Percentiles rank a stretch among this genome's conserved stretches.
These are phyloP conservation scores for Byasa hedistus DNA, from an alignment of 2,888 invertebrate species.

Conservation along the genomic window DNA sequence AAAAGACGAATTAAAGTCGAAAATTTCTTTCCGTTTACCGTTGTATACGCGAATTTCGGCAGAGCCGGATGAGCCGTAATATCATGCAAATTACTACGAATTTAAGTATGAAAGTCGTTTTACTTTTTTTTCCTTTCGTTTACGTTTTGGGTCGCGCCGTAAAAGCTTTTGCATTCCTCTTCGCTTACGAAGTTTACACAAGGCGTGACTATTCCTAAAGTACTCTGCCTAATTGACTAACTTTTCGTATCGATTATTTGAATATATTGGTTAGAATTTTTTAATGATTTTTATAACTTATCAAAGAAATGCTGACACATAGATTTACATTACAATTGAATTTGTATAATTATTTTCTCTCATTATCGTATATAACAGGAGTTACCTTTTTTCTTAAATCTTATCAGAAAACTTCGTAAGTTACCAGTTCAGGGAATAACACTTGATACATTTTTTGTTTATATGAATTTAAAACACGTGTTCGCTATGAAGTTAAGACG, in stretches of 20 bases:
- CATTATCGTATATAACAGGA: too few relatives aligned
- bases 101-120: constrained; percentile 67
- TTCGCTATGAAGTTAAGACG: background rate
- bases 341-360: too few relatives aligned
- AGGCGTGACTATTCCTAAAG: constrained; percentile 58
- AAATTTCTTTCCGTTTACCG: constrained; percentile 50
- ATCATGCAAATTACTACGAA: constrained; percentile 70
- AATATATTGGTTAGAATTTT: background rate
- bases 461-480: background rate
- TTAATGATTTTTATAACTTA: background rate
- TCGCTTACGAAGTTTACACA: constrained; percentile 65
- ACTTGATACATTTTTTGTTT: background rate
- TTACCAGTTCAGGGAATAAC: too few relatives aligned
- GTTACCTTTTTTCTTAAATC: too few relatives aligned
- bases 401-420: too few relatives aligned
- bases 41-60: constrained; percentile 50
- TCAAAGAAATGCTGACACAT: background rate
- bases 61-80: constrained; percentile 61
- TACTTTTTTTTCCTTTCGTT: constrained; percentile 62
- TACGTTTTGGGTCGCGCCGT: constrained; percentile 55
- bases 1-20: constrained; percentile 33
- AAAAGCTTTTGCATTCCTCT: constrained; percentile 66
- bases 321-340: too few relatives aligned
- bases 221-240: constrained; percentile 26
- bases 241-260: background rate